A percentile compares a stretch with the other conserved stretches of the same genome.
Evolutionary conservation across 1,140 invertebrate genomes (phyloP).

Genomic region (Asobara japonica): DNA sequence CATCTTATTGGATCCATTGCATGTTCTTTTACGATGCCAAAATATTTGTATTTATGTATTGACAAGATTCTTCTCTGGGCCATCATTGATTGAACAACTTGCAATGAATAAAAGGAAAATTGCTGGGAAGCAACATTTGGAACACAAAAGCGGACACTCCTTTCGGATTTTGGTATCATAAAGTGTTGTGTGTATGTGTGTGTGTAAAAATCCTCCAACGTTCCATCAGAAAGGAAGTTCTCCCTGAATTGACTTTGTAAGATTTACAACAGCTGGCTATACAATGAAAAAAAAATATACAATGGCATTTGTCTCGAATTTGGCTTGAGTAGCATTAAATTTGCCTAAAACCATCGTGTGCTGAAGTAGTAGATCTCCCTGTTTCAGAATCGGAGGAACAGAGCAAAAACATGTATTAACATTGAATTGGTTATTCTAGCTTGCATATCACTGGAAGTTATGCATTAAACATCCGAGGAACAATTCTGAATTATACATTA

Average conservation of each 20-base stretch:
- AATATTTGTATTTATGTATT: no score
- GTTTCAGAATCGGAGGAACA: not conserved
- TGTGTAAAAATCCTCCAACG: no score
- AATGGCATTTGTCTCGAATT: slow-evolving; percentile 35
- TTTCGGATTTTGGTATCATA: no score
- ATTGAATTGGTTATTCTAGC: slow-evolving; percentile 53
- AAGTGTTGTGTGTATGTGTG: no score
- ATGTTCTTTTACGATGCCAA: no score
- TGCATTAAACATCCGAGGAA: slow-evolving; percentile 61
- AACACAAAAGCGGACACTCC: no score
- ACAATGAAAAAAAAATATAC: slow-evolving; percentile 10
- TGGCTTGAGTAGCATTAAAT: slow-evolving; percentile 36
- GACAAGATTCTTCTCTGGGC: no score
- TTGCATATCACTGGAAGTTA: slow-evolving; percentile 38
- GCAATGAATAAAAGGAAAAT: no score
- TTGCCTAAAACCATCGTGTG: slow-evolving; percentile 41
- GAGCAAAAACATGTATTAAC: slow-evolving; percentile 50
- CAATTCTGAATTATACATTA: slow-evolving; percentile 64
- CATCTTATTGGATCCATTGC: no score
- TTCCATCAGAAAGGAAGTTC: no score
- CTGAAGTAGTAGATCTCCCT: not conserved
- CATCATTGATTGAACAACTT: no score
- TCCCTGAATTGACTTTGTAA: not conserved
- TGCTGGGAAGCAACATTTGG: no score
- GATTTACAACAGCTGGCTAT: not conserved